Evolutionary conservation across 2,888 invertebrate species (phyloP), one percentile per base, ranked within the genome.

Genomic region (Ichneumon xanthorius): DNA sequence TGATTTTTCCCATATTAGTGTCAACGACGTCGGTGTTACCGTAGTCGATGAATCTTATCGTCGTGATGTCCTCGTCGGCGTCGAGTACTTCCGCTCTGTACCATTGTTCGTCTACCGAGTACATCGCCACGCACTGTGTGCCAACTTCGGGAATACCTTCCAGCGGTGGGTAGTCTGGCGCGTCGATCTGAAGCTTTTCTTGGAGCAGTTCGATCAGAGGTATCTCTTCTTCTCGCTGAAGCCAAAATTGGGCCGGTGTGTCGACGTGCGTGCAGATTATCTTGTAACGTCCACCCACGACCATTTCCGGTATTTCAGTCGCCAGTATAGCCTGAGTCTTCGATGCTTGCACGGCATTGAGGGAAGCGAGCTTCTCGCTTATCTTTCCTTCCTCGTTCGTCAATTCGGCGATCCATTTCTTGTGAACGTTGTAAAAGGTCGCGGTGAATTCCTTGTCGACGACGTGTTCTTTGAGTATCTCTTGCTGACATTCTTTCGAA

Each of bases 1-100:
- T 97, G 11, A 97, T 94, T 33, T 95, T 94, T 0, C 94, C 95
- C 0, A 95, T 95, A 30, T 95, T 95, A 86, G 96, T 96, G 67
- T 96, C 95, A 0, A 97, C 94, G 0, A 97, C 96, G 89, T 97
- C 97, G 0, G 97, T 97, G 90, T 97, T 97, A 11, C 97, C 97
- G 89, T 96, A 97, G 92, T 97, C 97, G 16, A 97, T 95, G 89
- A 97, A 97, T 48, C 97, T 95, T 0, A 97, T 96, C 0, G 97
- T 97, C 11, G 96, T 97, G 55, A 97, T 96, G 86, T 97, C 97
- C 6, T 95, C 95, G 86, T 97, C 96, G 0, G 97, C 95, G 92
- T 98, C 98, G 58, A 98, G 95, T 9, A 99, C 96, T 91, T 96
- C 96, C 0, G 98, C 99, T 82, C 99, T 95, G 93, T 99, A 99